Evolutionary conservation across 2,113 vertebrate genomes (phyloP), one percentile per base, ranked within the genome.

Genomic region (Tiliqua scincoides): DNA sequence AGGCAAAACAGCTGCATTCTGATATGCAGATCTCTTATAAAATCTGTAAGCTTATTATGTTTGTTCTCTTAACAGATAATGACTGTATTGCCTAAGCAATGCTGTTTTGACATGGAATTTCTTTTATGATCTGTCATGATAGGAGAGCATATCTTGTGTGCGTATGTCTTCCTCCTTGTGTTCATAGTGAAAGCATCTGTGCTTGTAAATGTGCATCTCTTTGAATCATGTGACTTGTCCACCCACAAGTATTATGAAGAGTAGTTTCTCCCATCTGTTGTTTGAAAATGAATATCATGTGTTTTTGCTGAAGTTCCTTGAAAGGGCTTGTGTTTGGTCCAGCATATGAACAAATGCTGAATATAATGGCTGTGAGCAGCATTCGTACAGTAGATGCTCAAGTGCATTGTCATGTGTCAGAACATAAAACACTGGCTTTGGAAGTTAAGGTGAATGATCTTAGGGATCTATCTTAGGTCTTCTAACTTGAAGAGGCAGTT

Each of bases 191-290:
- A 84, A 85, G 62, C n/a, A 68, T 67, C 35, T 67, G n/a, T 20
- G 61, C n/a, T 85, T 48, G 18, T 15, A 37, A 43, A 25, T 3
- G 10, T 1, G 71, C 2, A 23, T 59, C 0, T 0, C 32, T 32
- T 83, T 20, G 0, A 68, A 25, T 61, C 65, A 0, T 1, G 48
- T 70, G 0, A 1, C 0, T 79, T 54, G 85, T 59, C n/a, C 20
- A 79, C 63, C 59, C 17, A 57, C 0, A 0, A 7, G 62, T 75
- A 0, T 52, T 74, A 10, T 82, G 81, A 40, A 40, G 83, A 82
- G 80, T 1, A 11, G 1, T 61, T 74, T 70, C 20, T 32, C 80
- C 76, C 0, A 0, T 68, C 37, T 59, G 1, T n/a, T 61, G 37
- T 21, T 0, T 6, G 23, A 54, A 73, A 35, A 4, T 3, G 27